A percentile compares a stretch with the other conserved stretches of the same genome.
Conservation (phyloP, 1,140 invertebrate species). For the Trichonephila inaurata region DNA sequence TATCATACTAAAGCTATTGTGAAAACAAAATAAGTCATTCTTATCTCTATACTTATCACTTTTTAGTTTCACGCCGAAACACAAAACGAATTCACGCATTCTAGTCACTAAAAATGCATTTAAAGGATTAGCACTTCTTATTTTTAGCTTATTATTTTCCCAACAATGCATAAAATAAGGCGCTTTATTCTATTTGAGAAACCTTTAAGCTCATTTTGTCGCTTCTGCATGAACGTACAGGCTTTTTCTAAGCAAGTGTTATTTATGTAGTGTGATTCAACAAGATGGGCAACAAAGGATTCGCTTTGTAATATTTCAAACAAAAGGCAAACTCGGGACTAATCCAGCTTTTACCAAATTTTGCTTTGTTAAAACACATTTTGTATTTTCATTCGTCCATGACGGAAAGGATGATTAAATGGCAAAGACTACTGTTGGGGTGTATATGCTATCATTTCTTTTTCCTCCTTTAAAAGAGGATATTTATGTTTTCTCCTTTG, state of each 20-base stretch:
- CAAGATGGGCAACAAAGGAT: constrained; percentile 34
- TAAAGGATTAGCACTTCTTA: constrained; percentile 53
- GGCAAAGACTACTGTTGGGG: neutral
- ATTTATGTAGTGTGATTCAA: constrained; percentile 45
- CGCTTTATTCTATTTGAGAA: neutral
- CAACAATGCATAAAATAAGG: constrained; percentile 43
- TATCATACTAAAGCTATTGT: neutral
- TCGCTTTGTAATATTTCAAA: neutral
- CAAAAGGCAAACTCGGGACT: constrained; percentile 11
- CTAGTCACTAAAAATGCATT: constrained; percentile 24
- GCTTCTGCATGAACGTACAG: neutral
- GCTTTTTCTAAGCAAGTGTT: constrained; percentile 10
- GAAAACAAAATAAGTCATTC: constrained; percentile 21
- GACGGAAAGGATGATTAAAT: neutral
- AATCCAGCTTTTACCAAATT: constrained; percentile 30
- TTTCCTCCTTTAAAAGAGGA: neutral
- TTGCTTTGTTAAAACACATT: constrained; percentile 16
- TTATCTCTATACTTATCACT: constrained; percentile 23
- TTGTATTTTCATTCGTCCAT: neutral
- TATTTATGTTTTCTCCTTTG: neutral
- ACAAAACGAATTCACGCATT: neutral
- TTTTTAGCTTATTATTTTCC: constrained; percentile 39
- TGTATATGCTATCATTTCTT: neutral
- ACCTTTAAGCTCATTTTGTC: constrained; percentile 11
- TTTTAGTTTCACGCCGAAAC: neutral